Conservation (phyloP, 1,140 invertebrate species). For the Bilobella aurantiaca region DNA sequence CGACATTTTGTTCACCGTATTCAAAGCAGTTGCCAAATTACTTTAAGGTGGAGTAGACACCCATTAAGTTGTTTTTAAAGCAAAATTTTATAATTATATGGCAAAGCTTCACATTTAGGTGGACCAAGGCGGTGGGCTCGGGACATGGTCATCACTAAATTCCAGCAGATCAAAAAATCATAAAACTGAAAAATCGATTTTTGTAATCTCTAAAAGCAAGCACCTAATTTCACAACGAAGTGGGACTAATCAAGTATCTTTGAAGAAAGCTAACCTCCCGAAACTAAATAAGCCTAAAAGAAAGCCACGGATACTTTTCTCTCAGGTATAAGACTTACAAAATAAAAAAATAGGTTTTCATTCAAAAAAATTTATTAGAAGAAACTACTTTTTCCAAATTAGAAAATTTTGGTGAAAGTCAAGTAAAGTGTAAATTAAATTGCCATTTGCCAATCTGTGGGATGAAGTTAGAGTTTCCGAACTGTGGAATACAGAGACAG, state of each 20-base stretch:
- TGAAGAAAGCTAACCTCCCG: constrained; percentile 9
- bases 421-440: too few relatives aligned
- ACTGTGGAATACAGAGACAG: too few relatives aligned
- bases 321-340: constrained; percentile 48
- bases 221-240: background rate
- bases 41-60: background rate
- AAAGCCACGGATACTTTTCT: constrained; percentile 88
- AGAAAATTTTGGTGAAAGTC: too few relatives aligned
- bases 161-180: background rate
- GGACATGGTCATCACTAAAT: too few relatives aligned
- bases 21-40: constrained; percentile 7
- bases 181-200: background rate
- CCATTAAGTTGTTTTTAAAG: background rate
- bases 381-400: too few relatives aligned
- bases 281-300: constrained; percentile 52
- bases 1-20: constrained; percentile 29
- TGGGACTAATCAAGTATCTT: background rate
- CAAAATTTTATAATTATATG: background rate
- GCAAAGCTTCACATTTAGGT: too few relatives aligned
- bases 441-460: background rate
- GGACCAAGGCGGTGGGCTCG: too few relatives aligned
- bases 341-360: too few relatives aligned
- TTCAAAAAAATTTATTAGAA: too few relatives aligned
- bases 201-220: background rate
- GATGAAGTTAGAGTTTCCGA: too few relatives aligned